Evolutionary conservation across 2,797 vertebrate species (phyloP), one percentile per base, ranked within the genome.

Genomic region (Triplophysa yarkandensis): DNA sequence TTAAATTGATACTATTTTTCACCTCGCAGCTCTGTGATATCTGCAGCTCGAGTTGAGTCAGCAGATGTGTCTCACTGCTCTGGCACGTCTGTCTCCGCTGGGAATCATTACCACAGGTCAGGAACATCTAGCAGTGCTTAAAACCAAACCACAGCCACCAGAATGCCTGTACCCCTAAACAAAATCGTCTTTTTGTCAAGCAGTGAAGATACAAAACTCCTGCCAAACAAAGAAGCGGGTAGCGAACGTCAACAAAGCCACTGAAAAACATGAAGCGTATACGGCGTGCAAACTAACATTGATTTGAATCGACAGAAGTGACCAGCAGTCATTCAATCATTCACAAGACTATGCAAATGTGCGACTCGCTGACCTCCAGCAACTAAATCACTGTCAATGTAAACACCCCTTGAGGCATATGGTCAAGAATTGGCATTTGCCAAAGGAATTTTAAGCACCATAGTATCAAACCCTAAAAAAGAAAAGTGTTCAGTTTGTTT

Each of bases 31-130:
- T 75, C 64, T 75, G 55, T 75, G 65, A 75, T 60, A 68, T 61
- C 43, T 75, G 43, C 13, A 75, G 55, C 55, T 68, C 48, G 60
- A 75, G 64, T 68, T 60, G 73, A 75, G 73, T 75, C 73, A 75
- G 73, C 73, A 68, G 64, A 68, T 61, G 55, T 75, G 73, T 75
- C 73, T 61, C 65, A 61, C 30, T 60, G 65, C 64, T 75, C 65
- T 41, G 73, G 54, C 73, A 67, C 48, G 73, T 44, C 73, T 68
- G 11, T 43, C 14, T 75, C 73, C 73, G 4, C 44, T 27, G 73
- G 73, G 73, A 75, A 75, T 75, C 55, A 75, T 75, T 75, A 75
- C 64, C 73, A 75, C 55, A 25, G 43, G 73, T 68, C 73, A 75
- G 65, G 23, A 68, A 75, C 54, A 75, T 75, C 63, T 55, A 60